Conservation (phyloP, 2,113 vertebrate species). For the Balaenoptera acutorostrata region DNA sequence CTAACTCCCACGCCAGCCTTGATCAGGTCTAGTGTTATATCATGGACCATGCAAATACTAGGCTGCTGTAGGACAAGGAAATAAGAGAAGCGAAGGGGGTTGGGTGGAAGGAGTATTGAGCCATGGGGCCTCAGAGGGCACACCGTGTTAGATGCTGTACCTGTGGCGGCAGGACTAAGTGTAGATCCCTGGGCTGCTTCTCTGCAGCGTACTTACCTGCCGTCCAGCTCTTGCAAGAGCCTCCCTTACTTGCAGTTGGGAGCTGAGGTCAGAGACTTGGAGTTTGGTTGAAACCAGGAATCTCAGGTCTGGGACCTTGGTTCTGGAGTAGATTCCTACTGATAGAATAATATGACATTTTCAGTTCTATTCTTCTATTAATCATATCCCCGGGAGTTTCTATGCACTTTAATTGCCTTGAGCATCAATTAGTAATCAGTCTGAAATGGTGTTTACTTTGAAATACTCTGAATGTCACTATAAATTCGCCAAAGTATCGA, state of each 20-base stretch:
- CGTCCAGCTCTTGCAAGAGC: not conserved
- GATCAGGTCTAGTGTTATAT: not conserved
- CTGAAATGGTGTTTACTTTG: not conserved
- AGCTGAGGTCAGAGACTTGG: not conserved
- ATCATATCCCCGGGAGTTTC: not conserved
- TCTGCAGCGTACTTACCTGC: not conserved
- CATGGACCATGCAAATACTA: not conserved
- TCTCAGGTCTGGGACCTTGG: not conserved
- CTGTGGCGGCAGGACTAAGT: not conserved
- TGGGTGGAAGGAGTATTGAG: not conserved
- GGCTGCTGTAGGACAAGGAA: not conserved
- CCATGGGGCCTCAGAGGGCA: not conserved
- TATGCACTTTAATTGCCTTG: not conserved
- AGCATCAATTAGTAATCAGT: not conserved
- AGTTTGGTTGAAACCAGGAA: not conserved
- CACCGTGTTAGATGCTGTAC: not conserved
- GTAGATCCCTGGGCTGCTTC: not conserved
- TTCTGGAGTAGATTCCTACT: not conserved
- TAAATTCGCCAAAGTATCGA: not conserved
- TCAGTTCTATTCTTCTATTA: not conserved
- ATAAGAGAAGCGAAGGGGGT: not conserved
- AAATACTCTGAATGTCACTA: not conserved
- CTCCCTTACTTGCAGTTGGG: not conserved
- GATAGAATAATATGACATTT: not conserved
- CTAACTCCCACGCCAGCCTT: not conserved